Base-by-base conservation (phyloP, 2,113 vertebrate genomes). In the Paradisaea rubra region DNA sequence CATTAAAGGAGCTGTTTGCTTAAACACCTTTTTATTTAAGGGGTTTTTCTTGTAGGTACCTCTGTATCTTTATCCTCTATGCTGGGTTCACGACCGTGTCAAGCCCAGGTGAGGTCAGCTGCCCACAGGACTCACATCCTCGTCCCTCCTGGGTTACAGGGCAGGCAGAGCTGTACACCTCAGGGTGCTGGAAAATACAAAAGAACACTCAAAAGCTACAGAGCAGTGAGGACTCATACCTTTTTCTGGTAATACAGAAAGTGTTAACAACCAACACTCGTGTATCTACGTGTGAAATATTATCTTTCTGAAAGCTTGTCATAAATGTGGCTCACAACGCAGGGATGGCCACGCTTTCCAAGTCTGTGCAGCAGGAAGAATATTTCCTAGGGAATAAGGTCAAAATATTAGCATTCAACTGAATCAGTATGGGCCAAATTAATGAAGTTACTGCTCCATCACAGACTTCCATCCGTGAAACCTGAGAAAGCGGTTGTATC, bases 331-430 rank as follows among this genome's bases (percentile, higher is more conserved):
- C 90, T 95, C 72, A 50, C 72, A 81, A 74, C 0, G 0, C 86
- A 83, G 82, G 56, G 57, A 94, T 81, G 37, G 69, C 31, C 86
- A 88, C 0, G 1, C 73, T 91, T 94, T 94, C 91, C 93, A 95
- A 93, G 72, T 90, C 60, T 81, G 37, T 81, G 86, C 69, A 94
- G 72, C 28, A 71, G 76, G 56, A 91, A 94, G 37, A 90, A 14
- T 88, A 94, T 72, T 88, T 94, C 69, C 90, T 90, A 50, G 95
- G 96, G 93, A 90, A 90, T 90, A 83, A 86, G 76, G 94, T 94
- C 64, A 95, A 96, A 88, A 91, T 95, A 88, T 53, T 93, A 90
- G 71, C 41, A 90, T 93, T 80, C 88, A 91, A 69, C 65, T 79
- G 76, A 88, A 80, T 60, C 49, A 45, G n/a, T 60, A 78, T 22